A percentile compares a stretch with the other conserved stretches of the same genome.
Evolutionary conservation across 2,888 invertebrate species (phyloP).

Genomic region (Trissonchulus latispiculum): DNA sequence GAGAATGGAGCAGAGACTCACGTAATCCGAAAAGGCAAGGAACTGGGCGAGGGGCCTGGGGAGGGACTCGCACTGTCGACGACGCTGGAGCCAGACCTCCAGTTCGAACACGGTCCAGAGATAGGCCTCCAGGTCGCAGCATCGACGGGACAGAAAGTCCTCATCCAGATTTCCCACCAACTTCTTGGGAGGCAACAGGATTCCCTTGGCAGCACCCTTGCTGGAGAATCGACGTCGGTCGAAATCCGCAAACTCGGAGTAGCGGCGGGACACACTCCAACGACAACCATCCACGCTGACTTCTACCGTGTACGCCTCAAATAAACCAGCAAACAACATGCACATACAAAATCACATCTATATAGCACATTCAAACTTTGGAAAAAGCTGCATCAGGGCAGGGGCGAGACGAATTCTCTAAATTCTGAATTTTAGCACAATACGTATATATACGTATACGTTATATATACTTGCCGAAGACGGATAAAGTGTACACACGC

Average conservation of each 20-base stretch:
- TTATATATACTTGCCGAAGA: no score
- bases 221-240: conserved; percentile 57
- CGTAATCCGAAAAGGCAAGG: conserved; percentile 72
- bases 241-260: conserved; percentile 76
- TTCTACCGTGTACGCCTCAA: conserved; percentile 47
- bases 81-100: conserved; percentile 54
- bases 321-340: no score
- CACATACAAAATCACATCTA: no score
- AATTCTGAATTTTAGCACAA: no score
- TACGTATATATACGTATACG: no score
- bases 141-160: conserved; percentile 70
- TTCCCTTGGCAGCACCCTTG: conserved; percentile 62
- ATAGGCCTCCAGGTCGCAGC: conserved; percentile 68
- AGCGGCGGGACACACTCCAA: conserved; percentile 76
- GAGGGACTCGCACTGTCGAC: conserved; percentile 60
- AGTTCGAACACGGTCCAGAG: conserved; percentile 54
- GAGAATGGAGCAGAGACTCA: no score
- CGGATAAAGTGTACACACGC: no score
- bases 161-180: conserved; percentile 78
- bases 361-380: no score
- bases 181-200: conserved; percentile 82
- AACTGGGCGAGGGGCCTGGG: conserved; percentile 71
- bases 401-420: no score
- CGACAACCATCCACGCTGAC: conserved; percentile 44
- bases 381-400: no score